These are phyloP conservation scores for Myripristis murdjan DNA, from an alignment of 2,797 vertebrate species.

Conservation along the genomic window DNA sequence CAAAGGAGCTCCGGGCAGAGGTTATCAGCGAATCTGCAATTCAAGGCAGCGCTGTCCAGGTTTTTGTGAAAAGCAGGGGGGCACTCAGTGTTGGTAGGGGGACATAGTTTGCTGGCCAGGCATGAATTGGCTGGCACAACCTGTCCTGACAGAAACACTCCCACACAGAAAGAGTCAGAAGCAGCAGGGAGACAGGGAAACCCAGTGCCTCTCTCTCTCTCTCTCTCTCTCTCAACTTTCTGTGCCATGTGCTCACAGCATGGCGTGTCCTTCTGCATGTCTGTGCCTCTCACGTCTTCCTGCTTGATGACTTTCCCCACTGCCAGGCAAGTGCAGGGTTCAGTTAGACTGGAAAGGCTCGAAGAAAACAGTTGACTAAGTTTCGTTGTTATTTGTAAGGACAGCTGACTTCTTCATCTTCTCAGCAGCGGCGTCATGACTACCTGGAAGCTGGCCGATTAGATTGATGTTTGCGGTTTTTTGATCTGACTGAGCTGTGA, in stretches of 20 bases:
- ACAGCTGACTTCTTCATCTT: conserved; percentile 27
- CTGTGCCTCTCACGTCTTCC: conserved; percentile 41
- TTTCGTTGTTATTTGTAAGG: not conserved
- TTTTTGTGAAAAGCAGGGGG: conserved; percentile 49
- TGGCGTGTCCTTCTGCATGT: conserved; percentile 36
- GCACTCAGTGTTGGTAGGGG: conserved; percentile 32
- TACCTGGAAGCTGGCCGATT: conserved; percentile 56
- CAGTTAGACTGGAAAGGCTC: conserved; percentile 1
- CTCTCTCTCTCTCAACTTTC: conserved; percentile 38
- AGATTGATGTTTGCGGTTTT: conserved; percentile 24
- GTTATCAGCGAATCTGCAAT: conserved; percentile 21
- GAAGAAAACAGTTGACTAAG: conserved; percentile 19
- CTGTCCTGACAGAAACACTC: conserved; percentile 63
- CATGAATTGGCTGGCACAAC: conserved; percentile 62
- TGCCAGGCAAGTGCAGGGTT: conserved; percentile 37
- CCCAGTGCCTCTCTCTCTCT: too few species aligned
- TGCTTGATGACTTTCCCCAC: not conserved
- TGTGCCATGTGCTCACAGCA: conserved; percentile 53
- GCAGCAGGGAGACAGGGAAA: conserved; percentile 33
- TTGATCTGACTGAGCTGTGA: conserved; percentile 56
- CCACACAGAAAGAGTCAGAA: conserved; percentile 41
- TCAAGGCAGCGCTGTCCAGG: conserved; percentile 56
- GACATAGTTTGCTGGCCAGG: conserved; percentile 49
- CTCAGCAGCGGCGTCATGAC: conserved; percentile 43
- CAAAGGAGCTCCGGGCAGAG: conserved; percentile 9